A percentile compares a stretch with the other conserved stretches of the same genome.
These are phyloP conservation scores for Heterocephalus glaber DNA, from an alignment of 2,113 vertebrate genomes.

Conservation along the genomic window DNA sequence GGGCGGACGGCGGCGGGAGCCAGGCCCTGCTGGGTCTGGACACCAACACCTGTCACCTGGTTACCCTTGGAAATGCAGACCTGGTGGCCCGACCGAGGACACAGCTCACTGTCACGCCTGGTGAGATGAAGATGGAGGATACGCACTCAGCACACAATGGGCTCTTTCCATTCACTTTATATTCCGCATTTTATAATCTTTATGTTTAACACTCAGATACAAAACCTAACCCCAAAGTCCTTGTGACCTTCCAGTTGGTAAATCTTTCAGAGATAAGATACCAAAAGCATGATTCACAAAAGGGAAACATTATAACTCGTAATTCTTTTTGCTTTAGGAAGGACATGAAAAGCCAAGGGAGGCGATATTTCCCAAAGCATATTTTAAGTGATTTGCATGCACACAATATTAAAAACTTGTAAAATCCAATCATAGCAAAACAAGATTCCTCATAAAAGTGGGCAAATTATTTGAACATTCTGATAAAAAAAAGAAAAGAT, in stretches of 20 bases:
- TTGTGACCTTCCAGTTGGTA: neutral
- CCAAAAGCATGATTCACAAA: too few relatives aligned
- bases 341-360: neutral
- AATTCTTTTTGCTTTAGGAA: too few relatives aligned
- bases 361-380: neutral
- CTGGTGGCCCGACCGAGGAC: too few relatives aligned
- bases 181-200: neutral
- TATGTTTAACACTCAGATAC: neutral
- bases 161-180: neutral
- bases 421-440: neutral
- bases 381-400: neutral
- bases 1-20: accelerated
- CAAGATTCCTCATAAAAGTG: neutral
- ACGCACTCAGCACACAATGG: too few relatives aligned
- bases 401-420: neutral
- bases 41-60: neutral
- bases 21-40: neutral
- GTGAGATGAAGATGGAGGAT: neutral
- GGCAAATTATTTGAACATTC: too few relatives aligned
- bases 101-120: neutral
- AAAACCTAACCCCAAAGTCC: neutral
- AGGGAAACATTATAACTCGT: neutral
- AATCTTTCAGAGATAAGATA: neutral
- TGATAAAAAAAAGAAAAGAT: neutral
- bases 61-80: accelerated